These are phyloP conservation scores for Lumbricus terrestris DNA, from an alignment of 2,888 invertebrate species.

Conservation along the genomic window DNA sequence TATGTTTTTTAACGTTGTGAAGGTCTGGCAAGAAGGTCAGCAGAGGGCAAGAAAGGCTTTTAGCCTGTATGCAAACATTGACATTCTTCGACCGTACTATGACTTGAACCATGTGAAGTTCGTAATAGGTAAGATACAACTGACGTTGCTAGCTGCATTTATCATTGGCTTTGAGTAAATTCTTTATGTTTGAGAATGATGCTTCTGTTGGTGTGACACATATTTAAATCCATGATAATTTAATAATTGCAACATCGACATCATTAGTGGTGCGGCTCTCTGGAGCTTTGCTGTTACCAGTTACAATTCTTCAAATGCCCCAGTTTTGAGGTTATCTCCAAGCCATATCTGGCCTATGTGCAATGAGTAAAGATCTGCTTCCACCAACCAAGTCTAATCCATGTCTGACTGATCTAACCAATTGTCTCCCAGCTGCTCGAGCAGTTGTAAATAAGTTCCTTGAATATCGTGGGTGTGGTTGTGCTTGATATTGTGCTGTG, in stretches of 20 bases:
- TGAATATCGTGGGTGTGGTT: not conserved
- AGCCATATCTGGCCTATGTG: not conserved
- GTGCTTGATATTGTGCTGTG: not conserved
- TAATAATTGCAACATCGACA: not conserved
- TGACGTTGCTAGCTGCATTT: not conserved
- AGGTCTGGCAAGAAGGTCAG: conserved; percentile 45
- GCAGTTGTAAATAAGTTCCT: not conserved
- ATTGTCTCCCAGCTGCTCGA: not conserved
- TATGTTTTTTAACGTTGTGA: not conserved
- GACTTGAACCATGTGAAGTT: conserved; percentile 62
- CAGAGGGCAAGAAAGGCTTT: conserved; percentile 60
- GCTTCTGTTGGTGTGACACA: not conserved
- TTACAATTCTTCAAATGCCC: not conserved
- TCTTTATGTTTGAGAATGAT: not conserved
- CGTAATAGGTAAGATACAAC: conserved; percentile 43
- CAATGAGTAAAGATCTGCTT: not conserved
- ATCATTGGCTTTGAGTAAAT: not conserved
- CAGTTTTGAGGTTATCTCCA: not conserved
- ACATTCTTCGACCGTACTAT: conserved; percentile 62
- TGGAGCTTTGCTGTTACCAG: not conserved
- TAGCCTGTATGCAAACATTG: conserved; percentile 61
- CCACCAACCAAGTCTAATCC: not conserved
- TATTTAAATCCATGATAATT: not conserved
- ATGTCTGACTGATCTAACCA: not conserved
- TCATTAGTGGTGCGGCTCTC: not conserved